Base-by-base conservation (phyloP, 2,113 vertebrate species). In the Carollia perspicillata region DNA sequence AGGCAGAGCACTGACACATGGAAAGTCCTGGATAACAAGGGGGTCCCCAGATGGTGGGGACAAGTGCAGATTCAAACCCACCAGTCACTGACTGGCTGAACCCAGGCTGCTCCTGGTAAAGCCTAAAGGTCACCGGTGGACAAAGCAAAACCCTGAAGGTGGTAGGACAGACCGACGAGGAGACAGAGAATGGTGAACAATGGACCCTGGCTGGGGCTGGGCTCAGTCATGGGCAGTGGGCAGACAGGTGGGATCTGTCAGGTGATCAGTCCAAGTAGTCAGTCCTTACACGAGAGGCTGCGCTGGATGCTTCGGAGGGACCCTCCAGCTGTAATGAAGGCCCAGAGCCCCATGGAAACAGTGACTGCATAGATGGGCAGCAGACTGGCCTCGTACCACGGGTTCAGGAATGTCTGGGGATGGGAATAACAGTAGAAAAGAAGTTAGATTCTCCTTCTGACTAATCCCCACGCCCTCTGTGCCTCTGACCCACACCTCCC, bases 231-330 rank as follows among this genome's bases (percentile, higher is more conserved):
- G 96, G 97, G 91, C 92, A 97, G 97, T 97, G 97, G 93, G 90
- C 91, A 97, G 90, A 92, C 95, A 97, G 97, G 88, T 93, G 95
- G 97, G 94, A 92, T 93, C 93, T 89, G 95, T 95, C 97, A 80
- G 96, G 96, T 96, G 96, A 95, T 83, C 92, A 9, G 95, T 97
- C 97, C 97, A 97, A 88, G 94, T 89, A 91, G 84, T 89, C 93
- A 94, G 89, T 97, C 95, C 99, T 98, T 98, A 99, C 99, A 98
- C 80, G 97, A 98, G 80, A 99, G 97, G 98, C 98, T 98, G 97
- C 97, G 97, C 94, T 98, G 98, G 96, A 99, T 8, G 78, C 97
- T 98, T 94, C 3, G 97, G 89, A 98, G 80, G 97, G 98, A 99
- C 53, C 98, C 98, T 0, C 99, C 99, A 0, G 98, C 98, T 0